Base-by-base conservation (phyloP, 2,888 invertebrate species). In the Tinea semifulvella region DNA sequence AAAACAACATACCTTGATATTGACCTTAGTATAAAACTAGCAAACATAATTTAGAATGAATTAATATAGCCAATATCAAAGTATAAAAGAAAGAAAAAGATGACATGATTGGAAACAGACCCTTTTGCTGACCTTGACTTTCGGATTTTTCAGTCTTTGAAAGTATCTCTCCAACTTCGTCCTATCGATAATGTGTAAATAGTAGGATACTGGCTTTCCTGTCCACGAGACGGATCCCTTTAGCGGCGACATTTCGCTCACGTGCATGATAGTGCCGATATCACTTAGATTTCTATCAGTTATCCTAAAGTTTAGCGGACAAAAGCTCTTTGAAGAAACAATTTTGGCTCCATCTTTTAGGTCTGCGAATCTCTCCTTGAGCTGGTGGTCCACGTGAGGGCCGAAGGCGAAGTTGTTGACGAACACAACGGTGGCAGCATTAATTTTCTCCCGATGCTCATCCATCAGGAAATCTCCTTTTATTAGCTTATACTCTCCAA, bases 401-500 rank as follows among this genome's bases (percentile, higher is more conserved):
- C 97, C 97, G 74, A 99, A 99, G 31, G 98, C 99, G 82, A 96
- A 99, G 84, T 99, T 99, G 82, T 99, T 99, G 28, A 99, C 98
- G 82, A 99, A 99, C 49, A 99, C 96, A 61, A 99, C 91, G 26
- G 96, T 91, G 8, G 97, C 92, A 55, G 91, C 89, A 56, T 94
- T 95, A 55, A 99, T 97, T 71, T 92, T 93, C 66, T 98, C 96
- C 53, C 94, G 88, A 71, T 95, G 93, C 61, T 94, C 92, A 58
- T 94, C 92, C 56, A 90, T 87, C 52, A 99, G 79, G 76, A 99
- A 99, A 72, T 99, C 98, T 35, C 98, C 98, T 61, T 94, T 94
- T 53, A 96, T 88, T 57, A 97, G 82, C 72, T 92, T 88, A 80
- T 95, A 98, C 44, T 96, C 92, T 53, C 95, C 93, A 64, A 85